Evolutionary conservation across 2,888 invertebrate species (phyloP), one percentile per base, ranked within the genome.

Genomic region (Epiperipatus broadwayi): DNA sequence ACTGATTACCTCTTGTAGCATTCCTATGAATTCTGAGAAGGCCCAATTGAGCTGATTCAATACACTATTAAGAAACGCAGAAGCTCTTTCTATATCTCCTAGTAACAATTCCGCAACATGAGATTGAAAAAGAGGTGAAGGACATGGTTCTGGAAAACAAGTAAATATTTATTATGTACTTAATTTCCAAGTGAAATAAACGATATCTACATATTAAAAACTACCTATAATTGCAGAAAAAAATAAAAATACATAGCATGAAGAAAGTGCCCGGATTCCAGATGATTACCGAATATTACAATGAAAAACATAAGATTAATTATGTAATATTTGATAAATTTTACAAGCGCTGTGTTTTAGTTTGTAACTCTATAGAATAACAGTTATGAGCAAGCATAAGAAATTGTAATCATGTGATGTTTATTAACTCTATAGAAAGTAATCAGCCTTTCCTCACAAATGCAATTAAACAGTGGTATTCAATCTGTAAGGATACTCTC

Each of bases 11-110:
- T 81, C 80, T 55, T 81, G 81, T 52, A 81, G 66, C 66, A 80
- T 72, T 18, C 78, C 72, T 45, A 81, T 76, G 52, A 81, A 81
- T 53, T 83, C 81, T 0, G 81, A 81, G 54, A 81, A 81, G 0
- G 79, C 76, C 81, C 81, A 81, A 59, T 83, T 81, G 4, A 81
- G 63, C 50, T 81, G 79, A 52, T 75, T 78, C 4, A 83, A 63
- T 18, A 83, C 61, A 1, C 78, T 78, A 57, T 80, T 78, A 8
- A 83, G 61, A 52, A 75, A 78, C 1, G 69, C 60, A 0, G 73
- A 72, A 0, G 78, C 71, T 15, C 69, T 63, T 21, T 70, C 69
- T 5, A 72, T 69, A 50, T 78, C 72, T 2, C 62, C 58, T 1
- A 61, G 46, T 21, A 83, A 53, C 36, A 72, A 69, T 8, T 70